A percentile compares a stretch with the other conserved stretches of the same genome.
phyloP scores from a whole-genome alignment of 30 jellyfish, hydroid and myxozoan genomes.

The Mastigias papua region DNA sequence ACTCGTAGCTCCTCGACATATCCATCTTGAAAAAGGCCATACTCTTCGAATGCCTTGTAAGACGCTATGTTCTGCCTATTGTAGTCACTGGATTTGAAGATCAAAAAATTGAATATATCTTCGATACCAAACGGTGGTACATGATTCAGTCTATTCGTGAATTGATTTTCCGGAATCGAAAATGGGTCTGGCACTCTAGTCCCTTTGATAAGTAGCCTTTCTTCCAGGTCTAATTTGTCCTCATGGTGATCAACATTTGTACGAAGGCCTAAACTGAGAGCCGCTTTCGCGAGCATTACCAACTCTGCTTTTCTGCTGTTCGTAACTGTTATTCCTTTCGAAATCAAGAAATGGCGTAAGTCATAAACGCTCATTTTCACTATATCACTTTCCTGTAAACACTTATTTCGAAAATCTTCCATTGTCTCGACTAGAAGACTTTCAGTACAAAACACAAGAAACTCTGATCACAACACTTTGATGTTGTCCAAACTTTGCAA shows the following conservation, averaged over 20 bases:
- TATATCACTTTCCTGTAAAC: slow-evolving; percentile 66
- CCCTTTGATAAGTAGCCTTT: slow-evolving; percentile 42
- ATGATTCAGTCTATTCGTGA: slow-evolving; percentile 49
- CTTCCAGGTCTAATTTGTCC: slow-evolving; percentile 62
- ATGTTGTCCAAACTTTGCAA: slow-evolving; percentile 68
- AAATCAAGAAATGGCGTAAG: slow-evolving; percentile 65
- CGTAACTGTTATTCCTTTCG: slow-evolving; percentile 69
- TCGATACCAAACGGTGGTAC: slow-evolving; percentile 72
- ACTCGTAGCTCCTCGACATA: slow-evolving; percentile 42
- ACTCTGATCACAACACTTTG: slow-evolving; percentile 50
- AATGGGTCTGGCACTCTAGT: slow-evolving; percentile 75
- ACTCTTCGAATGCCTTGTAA: slow-evolving; percentile 58
- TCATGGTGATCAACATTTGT: slow-evolving; percentile 70
- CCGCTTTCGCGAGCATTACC: slow-evolving; percentile 61
- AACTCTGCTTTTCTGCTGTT: slow-evolving; percentile 70
- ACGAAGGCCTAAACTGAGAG: slow-evolving; percentile 67
- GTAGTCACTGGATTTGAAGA: slow-evolving; percentile 69
- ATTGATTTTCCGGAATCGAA: slow-evolving; percentile 52
- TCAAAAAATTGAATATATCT: slow-evolving; percentile 49
- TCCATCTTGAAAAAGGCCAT: slow-evolving; percentile 45
- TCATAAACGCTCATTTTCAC: slow-evolving; percentile 59
- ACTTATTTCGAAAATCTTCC: slow-evolving; percentile 57
- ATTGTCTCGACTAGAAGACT: slow-evolving; percentile 35
- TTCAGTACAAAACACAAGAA: slow-evolving; percentile 49
- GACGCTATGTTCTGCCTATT: slow-evolving; percentile 37